Evolutionary conservation across 1,140 invertebrate genomes (phyloP).

Genomic region (Platyscapa corneri): DNA sequence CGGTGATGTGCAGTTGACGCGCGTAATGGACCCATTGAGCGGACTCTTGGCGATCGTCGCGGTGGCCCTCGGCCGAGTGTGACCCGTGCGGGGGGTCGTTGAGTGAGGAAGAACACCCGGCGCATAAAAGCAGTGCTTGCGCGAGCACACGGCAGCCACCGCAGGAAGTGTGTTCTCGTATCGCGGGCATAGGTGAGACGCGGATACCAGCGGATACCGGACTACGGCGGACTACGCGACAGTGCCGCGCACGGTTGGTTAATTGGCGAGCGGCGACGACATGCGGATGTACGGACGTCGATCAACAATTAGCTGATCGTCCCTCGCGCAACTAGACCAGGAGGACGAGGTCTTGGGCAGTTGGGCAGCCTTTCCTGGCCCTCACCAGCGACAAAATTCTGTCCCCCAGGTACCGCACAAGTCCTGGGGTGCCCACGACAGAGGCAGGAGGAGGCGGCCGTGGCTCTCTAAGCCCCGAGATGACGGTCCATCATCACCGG

Average conservation of each 20-base stretch:
- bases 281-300: background rate
- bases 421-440: conserved; percentile 70
- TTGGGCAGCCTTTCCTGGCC: background rate
- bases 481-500: conserved; percentile 72
- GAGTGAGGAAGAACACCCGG: background rate
- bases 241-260: background rate
- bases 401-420: conserved; percentile 67
- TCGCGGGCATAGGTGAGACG: background rate
- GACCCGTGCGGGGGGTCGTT: conserved; percentile 5
- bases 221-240: background rate
- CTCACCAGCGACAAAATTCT: conserved; percentile 65
- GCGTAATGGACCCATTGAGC: background rate
- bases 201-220: too few relatives aligned
- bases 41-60: background rate
- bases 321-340: background rate
- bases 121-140: too few relatives aligned
- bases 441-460: conserved; percentile 48
- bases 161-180: background rate
- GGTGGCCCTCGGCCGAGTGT: background rate
- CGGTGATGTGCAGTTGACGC: background rate
- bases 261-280: too few relatives aligned
- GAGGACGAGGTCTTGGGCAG: background rate
- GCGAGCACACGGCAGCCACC: too few relatives aligned
- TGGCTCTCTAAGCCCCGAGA: conserved; percentile 68
- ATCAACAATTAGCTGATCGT: background rate